Conservation (phyloP, 2,113 vertebrate genomes). For the Tachuris rubrigastra region DNA sequence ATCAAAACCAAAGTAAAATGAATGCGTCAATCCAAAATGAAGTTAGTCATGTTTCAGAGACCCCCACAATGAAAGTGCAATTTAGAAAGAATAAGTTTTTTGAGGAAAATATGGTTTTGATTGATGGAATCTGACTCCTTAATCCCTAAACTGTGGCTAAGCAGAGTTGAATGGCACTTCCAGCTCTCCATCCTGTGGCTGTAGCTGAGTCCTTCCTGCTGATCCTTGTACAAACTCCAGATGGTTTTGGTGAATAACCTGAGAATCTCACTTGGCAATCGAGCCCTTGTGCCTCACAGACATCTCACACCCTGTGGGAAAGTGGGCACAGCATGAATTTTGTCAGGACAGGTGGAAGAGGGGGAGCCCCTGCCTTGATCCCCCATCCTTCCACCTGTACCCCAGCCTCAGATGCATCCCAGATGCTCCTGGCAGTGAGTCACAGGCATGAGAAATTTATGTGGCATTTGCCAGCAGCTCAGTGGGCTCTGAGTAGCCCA, state of each 20-base stretch:
- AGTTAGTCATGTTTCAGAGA: neutral
- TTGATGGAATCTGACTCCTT: neutral
- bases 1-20: neutral
- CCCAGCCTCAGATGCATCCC: neutral
- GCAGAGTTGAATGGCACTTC: neutral
- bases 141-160: neutral
- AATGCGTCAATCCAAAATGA: neutral
- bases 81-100: neutral
- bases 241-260: neutral
- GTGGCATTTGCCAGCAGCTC: rapidly evolving
- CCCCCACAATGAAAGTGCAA: neutral
- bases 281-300: neutral
- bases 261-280: neutral
- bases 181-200: neutral
- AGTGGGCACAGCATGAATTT: neutral
- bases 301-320: rapidly evolving
- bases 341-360: neutral
- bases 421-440: neutral
- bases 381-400: neutral
- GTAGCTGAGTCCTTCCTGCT: neutral
- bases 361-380: neutral
- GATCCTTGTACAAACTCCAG: rapidly evolving
- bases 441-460: rapidly evolving
- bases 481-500: rapidly evolving
- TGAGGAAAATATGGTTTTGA: neutral